Evolutionary conservation across 1,140 invertebrate species (phyloP).

Genomic region (Agrilus planipennis): DNA sequence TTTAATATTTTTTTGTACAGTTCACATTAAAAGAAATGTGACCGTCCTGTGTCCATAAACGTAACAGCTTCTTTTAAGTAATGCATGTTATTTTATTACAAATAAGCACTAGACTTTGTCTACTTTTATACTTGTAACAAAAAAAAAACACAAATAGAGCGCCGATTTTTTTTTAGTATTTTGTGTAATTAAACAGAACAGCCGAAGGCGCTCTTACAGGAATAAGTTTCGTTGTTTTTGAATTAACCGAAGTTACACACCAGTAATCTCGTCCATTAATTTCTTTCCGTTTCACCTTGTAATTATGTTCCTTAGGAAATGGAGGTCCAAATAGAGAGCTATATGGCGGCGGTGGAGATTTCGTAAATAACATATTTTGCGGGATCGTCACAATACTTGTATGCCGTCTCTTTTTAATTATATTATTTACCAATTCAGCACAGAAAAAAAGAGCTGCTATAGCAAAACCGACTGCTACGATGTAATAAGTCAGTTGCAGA

Average conservation of each 20-base stretch:
- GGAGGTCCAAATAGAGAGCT: constrained; percentile 36
- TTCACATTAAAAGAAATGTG: too few species aligned
- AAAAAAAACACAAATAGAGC: too few species aligned
- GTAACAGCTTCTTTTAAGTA: too few species aligned
- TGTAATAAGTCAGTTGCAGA: constrained; percentile 56
- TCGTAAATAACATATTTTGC: too few species aligned
- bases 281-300: constrained; percentile 38
- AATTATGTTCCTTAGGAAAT: constrained; percentile 35
- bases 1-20: too few species aligned
- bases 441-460: too few species aligned
- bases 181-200: constrained; percentile 49
- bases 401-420: not conserved
- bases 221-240: constrained; percentile 49
- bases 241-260: constrained; percentile 42
- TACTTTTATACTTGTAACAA: too few species aligned
- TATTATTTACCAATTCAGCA: too few species aligned
- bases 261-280: constrained; percentile 65
- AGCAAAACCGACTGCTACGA: constrained; percentile 49
- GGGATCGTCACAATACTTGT: not conserved
- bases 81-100: too few species aligned
- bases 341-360: constrained; percentile 44
- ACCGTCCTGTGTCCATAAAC: too few species aligned
- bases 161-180: too few species aligned
- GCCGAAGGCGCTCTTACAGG: constrained; percentile 56
- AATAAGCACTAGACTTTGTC: too few species aligned